These are phyloP conservation scores for Bufo bufo DNA, from an alignment of 2,113 vertebrate genomes.

Conservation along the genomic window DNA sequence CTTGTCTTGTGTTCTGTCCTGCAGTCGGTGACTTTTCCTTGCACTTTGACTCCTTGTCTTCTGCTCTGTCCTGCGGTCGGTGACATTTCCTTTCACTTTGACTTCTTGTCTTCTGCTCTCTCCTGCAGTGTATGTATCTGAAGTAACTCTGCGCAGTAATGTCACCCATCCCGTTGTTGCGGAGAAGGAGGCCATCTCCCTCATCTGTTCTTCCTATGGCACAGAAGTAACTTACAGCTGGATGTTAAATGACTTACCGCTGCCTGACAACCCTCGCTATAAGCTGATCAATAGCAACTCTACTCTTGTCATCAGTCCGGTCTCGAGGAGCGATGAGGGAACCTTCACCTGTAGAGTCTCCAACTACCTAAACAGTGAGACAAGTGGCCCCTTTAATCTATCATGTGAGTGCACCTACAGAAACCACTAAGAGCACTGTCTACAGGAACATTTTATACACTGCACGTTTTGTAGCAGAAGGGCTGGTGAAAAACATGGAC, in stretches of 20 bases:
- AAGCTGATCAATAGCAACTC: neutral
- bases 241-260: neutral
- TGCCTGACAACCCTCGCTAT: conserved; percentile 32
- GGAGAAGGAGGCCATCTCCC: conserved; percentile 13
- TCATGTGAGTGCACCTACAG: conserved; percentile 43
- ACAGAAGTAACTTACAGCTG: conserved; percentile 36
- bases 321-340: conserved; percentile 32
- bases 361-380: conserved; percentile 28
- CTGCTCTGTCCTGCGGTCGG: too few relatives aligned
- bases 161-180: neutral
- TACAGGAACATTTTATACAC: too few relatives aligned
- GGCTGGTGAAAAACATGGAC: too few relatives aligned
- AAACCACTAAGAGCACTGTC: neutral
- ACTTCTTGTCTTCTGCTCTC: too few relatives aligned
- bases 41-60: too few relatives aligned
- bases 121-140: conserved; percentile 26
- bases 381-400: conserved; percentile 17
- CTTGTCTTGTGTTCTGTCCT: too few relatives aligned
- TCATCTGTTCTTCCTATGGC: conserved; percentile 21
- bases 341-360: conserved; percentile 18
- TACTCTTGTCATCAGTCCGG: conserved; percentile 40
- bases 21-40: too few relatives aligned
- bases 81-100: too few relatives aligned
- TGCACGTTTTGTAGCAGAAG: too few relatives aligned
- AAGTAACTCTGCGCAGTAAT: conserved; percentile 17